Evolutionary conservation across 2,888 invertebrate species (phyloP), one percentile per base, ranked within the genome.

Genomic region (Leptinotarsa rubiginosa): DNA sequence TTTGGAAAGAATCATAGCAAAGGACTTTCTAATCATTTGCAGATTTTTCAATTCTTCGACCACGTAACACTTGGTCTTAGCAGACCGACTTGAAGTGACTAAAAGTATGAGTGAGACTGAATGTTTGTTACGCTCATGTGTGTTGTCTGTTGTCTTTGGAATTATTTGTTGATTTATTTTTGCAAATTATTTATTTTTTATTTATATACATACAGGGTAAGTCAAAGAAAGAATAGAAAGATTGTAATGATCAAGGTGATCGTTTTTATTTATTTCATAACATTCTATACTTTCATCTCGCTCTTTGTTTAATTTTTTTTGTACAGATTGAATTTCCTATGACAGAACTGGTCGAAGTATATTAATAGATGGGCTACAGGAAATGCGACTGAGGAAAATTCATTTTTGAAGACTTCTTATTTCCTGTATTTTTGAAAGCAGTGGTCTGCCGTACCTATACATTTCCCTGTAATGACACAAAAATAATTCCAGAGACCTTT

Each of bases 121-220:
- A 78, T 81, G 82, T 80, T 75, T 80, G 80, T 75, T 69, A 68
- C 54, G 64, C 62, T 71, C 70, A 67, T 69, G 78, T 70, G 62
- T 78, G 73, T 74, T 69, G 22, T 68, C 75, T 77, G 77, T 74
- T 77, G 77, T 79, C 76, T 78, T 81, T 81, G 80, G 79, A 77
- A 79, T 81, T 81, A 80, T 72, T 69, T 59, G 54, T 70, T 65
- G 31, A 59, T 74, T 64, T 65, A 70, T 75, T 70, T 76, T 76
- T 71, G 68, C 69, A 77, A 75, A 80, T 79, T 78, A 78, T 77
- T 78, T 77, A 72, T 77, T 75, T 70, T 76, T 73, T 75, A 70
- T 77, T 76, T 73, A 72, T 76, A 72, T 71, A 70, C 64, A 73
- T 65, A 77, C 75, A 50, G 52, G 49, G 52, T 50, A 52, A 66